Percentiles rank a stretch among this genome's conserved stretches.
phyloP scores from a whole-genome alignment of 2,113 vertebrate species.

The Sclerurus mexicanus region DNA sequence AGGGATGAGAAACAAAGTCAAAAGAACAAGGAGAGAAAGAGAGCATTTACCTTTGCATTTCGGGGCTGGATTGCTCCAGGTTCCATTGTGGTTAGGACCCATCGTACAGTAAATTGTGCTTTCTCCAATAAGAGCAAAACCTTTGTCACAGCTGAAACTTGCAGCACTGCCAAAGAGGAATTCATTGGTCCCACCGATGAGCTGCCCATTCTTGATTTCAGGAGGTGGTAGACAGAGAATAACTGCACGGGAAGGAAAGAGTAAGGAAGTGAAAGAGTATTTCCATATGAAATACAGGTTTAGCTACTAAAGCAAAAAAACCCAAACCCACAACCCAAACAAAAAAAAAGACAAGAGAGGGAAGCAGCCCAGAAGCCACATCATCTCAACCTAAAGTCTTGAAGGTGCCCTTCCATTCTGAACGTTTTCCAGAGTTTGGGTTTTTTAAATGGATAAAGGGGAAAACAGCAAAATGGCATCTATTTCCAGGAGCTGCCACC shows the following conservation, averaged over 20 bases:
- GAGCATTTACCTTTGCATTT: conserved; percentile 50
- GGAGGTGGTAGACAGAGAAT: conserved; percentile 22
- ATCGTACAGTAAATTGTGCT: neutral
- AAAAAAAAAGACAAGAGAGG: neutral
- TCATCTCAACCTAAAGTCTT: neutral
- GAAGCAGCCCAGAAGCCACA: neutral
- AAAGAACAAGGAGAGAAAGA: neutral
- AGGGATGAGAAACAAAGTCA: neutral
- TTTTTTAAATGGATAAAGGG: neutral
- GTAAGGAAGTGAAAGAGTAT: neutral
- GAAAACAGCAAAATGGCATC: neutral
- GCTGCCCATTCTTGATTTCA: neutral
- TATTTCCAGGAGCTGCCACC: neutral
- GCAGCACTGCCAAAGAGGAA: neutral
- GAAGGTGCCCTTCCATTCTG: neutral
- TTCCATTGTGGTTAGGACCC: neutral
- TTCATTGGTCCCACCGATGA: rapidly evolving
- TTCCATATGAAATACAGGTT: neutral
- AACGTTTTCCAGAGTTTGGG: neutral
- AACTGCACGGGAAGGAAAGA: neutral
- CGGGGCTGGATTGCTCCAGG: conserved; percentile 47
- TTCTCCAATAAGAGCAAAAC: conserved; percentile 31
- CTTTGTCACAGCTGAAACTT: conserved; percentile 20
- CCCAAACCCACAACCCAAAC: neutral
- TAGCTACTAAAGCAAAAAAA: neutral